Evolutionary conservation across 92 coral and sea anemone species (phyloP).

Genomic region (Hydrozoanthus gracilis): DNA sequence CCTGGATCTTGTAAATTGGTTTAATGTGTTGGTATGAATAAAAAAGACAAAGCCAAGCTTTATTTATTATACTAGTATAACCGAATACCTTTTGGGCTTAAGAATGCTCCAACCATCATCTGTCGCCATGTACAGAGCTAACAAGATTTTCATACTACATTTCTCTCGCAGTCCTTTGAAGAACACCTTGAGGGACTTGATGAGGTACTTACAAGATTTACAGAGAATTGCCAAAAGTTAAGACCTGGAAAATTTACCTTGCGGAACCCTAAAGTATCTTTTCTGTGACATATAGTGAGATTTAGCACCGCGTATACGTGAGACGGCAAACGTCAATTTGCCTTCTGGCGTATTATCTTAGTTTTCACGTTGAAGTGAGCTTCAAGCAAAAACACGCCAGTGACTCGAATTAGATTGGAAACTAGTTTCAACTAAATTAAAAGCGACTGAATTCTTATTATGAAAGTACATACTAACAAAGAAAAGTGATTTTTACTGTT

Average conservation of each 20-base stretch:
- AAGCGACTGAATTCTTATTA: no score
- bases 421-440: no score
- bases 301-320: no score
- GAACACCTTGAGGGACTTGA: constrained; percentile 31
- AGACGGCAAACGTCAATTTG: no score
- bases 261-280: constrained; percentile 40
- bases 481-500: no score
- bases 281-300: not conserved
- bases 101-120: constrained; percentile 4
- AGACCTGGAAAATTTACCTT: constrained; percentile 49
- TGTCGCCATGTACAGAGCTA: constrained; percentile 27
- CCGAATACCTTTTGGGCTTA: not conserved
- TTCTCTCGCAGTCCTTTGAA: constrained; percentile 12
- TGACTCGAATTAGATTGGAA: no score
- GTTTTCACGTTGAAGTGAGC: no score
- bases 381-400: no score
- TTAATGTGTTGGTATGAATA: not conserved
- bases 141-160: not conserved
- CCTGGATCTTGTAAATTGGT: constrained; percentile 23
- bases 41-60: not conserved
- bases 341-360: no score
- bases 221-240: not conserved
- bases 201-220: not conserved
- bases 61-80: not conserved
- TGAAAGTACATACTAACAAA: no score